Base-by-base conservation (phyloP, 2,888 invertebrate genomes). In the Noctua janthina region DNA sequence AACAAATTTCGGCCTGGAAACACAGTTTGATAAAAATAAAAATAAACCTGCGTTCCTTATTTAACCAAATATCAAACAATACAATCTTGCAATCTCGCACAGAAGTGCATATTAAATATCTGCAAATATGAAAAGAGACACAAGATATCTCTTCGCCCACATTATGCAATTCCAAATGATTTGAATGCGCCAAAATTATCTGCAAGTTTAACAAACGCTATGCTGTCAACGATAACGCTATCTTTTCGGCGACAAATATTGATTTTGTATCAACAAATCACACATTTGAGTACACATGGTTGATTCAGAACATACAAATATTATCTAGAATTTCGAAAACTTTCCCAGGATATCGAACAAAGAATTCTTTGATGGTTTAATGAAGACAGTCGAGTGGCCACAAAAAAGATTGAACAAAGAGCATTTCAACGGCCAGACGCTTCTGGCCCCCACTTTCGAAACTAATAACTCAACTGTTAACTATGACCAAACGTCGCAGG, bases 301-400 rank as follows among this genome's bases (percentile, higher is more conserved):
- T 87, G 82, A 86, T 79, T 81, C 76, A 89, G 90, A 72, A 79
- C 71, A 85, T 82, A 79, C 86, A 87, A 84, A 83, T 82, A 78
- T 83, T 91, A 91, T 93, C 91, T 89, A 76, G 73, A 35, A 83
- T 86, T 88, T 85, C 88, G 86, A 90, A 90, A 90, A 89, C 92
- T 92, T 93, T 93, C 94, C 91, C 94, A 94, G 91, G 92, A 84
- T 81, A 59, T 67, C 74, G 77, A 56, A 93, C 93, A 94, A 93
- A 89, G 91, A 85, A 68, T 76, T 86, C 92, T 92, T 94, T 94
- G 91, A 93, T 83, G 83, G 81, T 85, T 80, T 78, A 84, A 88
- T 86, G 85, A 79, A 80, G 89, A 89, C 82, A 83, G 87, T 87
- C 80, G 77, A 86, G 85, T 83, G 86, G 72, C 77, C 74, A 88